phyloP scores from a whole-genome alignment of 2,113 vertebrate species.

The Carassius auratus region DNA sequence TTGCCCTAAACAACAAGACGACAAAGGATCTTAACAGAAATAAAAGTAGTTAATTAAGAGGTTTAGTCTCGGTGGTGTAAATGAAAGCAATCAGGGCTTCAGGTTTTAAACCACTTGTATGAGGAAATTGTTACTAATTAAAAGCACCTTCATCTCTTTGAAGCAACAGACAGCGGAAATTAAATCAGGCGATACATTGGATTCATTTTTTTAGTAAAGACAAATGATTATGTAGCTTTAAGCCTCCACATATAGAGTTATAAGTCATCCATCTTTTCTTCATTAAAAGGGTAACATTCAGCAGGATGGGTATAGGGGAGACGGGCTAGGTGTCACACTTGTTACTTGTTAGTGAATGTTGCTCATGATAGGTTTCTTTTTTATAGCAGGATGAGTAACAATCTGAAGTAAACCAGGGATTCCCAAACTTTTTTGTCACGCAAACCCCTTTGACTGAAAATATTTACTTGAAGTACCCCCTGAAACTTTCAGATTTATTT shows the following conservation, averaged over 20 bases:
- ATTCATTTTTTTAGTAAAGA: not conserved
- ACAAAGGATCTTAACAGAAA: not conserved
- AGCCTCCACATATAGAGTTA: not conserved
- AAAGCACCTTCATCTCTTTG: conserved; percentile 38
- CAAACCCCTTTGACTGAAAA: too few relatives aligned
- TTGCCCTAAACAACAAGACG: not conserved
- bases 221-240: conserved; percentile 1
- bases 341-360: too few relatives aligned
- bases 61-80: not conserved
- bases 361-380: too few relatives aligned
- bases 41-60: not conserved
- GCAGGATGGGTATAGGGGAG: not conserved
- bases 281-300: not conserved
- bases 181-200: not conserved
- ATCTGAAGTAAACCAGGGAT: too few relatives aligned
- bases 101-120: not conserved
- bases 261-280: not conserved
- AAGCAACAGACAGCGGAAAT: conserved; percentile 35
- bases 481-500: too few relatives aligned
- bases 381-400: too few relatives aligned
- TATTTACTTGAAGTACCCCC: too few relatives aligned
- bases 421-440: too few relatives aligned
- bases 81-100: conserved; percentile 5
- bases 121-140: conserved; percentile 31
- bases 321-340: too few relatives aligned